Conservation (phyloP, 2,113 vertebrate genomes). For the Stegastes partitus region DNA sequence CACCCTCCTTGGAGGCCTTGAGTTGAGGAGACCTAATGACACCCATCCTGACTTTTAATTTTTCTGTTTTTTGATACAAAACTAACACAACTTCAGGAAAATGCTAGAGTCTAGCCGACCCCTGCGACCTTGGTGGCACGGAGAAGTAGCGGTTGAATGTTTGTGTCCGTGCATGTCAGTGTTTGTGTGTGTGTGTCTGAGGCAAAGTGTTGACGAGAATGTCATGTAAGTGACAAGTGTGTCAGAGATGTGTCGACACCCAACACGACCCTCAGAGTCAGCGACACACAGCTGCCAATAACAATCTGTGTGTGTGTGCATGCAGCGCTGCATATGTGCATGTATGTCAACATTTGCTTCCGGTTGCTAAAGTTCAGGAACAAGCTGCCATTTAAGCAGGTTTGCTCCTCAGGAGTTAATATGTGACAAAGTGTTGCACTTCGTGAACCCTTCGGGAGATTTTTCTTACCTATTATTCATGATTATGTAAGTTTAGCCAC, state of each 20-base stretch:
- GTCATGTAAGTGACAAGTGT: constrained; percentile 85
- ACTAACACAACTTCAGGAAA: constrained; percentile 23
- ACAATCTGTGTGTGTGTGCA: constrained; percentile 60
- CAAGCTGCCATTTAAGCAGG: constrained; percentile 3
- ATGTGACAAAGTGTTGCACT: constrained; percentile 4
- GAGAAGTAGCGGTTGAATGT: constrained; percentile 24
- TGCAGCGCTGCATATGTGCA: neutral
- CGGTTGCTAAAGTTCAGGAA: constrained; percentile 31
- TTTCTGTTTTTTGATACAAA: neutral
- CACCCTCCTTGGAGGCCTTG: constrained; percentile 11
- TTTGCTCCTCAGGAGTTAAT: neutral
- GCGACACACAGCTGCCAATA: constrained; percentile 81
- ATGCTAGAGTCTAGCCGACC: constrained; percentile 8
- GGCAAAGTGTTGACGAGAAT: constrained; percentile 81
- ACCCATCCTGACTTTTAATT: constrained; percentile 24
- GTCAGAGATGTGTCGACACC: constrained; percentile 83
- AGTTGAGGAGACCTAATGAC: constrained; percentile 13
- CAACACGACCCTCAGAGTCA: constrained; percentile 75
- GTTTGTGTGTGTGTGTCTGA: constrained; percentile 27
- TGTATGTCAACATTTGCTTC: constrained; percentile 44
- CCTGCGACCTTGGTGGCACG: constrained; percentile 11
- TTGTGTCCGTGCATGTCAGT: constrained; percentile 15
- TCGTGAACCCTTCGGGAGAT: neutral
- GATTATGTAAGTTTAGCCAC: constrained; percentile 6
- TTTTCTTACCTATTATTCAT: neutral